Conservation (phyloP, 2,888 invertebrate species). For the Rhodophaea formosa region DNA sequence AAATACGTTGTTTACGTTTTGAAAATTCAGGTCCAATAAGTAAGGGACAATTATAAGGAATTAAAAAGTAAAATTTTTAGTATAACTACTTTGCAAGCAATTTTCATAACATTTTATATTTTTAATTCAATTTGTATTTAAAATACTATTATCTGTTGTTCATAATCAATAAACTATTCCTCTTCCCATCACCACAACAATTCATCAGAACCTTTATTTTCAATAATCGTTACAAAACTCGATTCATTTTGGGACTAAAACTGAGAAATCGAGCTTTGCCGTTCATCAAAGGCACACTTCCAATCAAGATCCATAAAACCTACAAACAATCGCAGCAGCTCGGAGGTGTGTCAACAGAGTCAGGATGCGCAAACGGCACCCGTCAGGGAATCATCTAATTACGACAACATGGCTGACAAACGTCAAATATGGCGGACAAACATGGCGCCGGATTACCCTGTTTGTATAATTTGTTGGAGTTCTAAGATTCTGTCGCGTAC, state of each 20-base stretch:
- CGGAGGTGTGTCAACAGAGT: conserved; percentile 35
- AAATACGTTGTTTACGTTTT: no score
- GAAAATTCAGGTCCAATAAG: no score
- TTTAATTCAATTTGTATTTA: no score
- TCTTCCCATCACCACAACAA: no score
- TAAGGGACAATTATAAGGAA: no score
- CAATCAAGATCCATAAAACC: conserved; percentile 7
- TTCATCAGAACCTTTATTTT: no score
- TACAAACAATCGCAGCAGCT: neutral
- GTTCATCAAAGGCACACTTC: neutral
- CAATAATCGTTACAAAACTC: no score
- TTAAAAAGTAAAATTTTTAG: no score
- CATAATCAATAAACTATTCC: no score
- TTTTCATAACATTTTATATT: no score
- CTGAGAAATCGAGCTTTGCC: neutral
- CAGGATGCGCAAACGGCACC: conserved; percentile 44
- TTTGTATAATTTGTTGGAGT: conserved; percentile 64
- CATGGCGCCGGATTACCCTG: conserved; percentile 52
- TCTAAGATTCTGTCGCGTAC: conserved; percentile 50
- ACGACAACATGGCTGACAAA: conserved; percentile 37
- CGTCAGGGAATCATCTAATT: conserved; percentile 70
- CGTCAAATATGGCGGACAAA: conserved; percentile 53
- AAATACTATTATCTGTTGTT: no score
- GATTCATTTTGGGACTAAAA: neutral
- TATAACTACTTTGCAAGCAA: no score